phyloP scores from a whole-genome alignment of 2,888 invertebrate species.

The Drosophila monieri region DNA sequence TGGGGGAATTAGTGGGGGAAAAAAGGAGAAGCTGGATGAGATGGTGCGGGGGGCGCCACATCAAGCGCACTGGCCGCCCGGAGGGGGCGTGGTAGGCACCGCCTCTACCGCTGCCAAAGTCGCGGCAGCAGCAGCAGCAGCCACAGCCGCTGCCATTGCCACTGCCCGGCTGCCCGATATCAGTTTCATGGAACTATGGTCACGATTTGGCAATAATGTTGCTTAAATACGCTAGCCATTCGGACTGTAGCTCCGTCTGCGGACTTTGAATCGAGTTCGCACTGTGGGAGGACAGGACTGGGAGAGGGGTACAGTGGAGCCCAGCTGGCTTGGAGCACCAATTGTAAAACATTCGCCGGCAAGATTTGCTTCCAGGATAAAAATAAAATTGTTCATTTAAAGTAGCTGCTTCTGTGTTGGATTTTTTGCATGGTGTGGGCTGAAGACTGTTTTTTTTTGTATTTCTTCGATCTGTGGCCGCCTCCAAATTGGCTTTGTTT shows the following conservation, averaged over 20 bases:
- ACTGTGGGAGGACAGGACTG: constrained; percentile 13
- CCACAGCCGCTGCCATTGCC: constrained; percentile 29
- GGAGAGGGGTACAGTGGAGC: constrained; percentile 29
- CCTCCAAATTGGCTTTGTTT: constrained; percentile 78
- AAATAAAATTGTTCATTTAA: constrained; percentile 83
- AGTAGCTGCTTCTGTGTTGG: constrained; percentile 82
- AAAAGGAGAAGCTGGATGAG: not conserved
- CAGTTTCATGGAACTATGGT: constrained; percentile 84
- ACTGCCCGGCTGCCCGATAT: constrained; percentile 72
- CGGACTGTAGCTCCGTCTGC: constrained; percentile 40
- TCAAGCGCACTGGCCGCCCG: constrained; percentile 59
- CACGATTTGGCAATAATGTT: constrained; percentile 84
- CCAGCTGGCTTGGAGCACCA: constrained; percentile 50
- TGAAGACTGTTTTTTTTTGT: constrained; percentile 6
- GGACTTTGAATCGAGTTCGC: constrained; percentile 44
- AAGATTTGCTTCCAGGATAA: constrained; percentile 82
- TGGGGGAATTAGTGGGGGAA: constrained; percentile 47
- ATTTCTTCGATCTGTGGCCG: constrained; percentile 39
- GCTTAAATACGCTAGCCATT: constrained; percentile 74
- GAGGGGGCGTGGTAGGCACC: constrained; percentile 46
- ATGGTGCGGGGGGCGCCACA: constrained; percentile 55
- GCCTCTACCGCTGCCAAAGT: constrained; percentile 11
- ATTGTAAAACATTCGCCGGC: constrained; percentile 81
- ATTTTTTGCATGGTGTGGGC: constrained; percentile 1
- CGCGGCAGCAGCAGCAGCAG: constrained; percentile 13